Evolutionary conservation across 2,888 invertebrate genomes (phyloP).

Genomic region (Leptogaster cylindrica): DNA sequence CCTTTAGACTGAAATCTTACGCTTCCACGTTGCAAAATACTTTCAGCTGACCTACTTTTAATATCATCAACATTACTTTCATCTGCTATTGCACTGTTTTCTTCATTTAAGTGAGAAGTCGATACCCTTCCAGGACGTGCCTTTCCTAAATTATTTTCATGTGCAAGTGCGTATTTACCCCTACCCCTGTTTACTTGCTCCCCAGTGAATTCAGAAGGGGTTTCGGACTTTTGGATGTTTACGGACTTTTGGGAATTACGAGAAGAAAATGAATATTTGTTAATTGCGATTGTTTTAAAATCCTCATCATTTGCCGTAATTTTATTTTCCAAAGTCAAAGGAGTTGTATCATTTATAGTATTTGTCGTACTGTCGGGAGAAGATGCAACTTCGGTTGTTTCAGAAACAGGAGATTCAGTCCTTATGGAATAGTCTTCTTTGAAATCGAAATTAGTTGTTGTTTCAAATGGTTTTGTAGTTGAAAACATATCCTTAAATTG

Average conservation of each 20-base stretch:
- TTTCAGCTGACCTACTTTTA: too few relatives aligned
- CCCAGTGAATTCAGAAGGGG: background rate
- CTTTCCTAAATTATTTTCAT: background rate
- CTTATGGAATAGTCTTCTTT: too few relatives aligned
- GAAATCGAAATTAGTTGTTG: too few relatives aligned
- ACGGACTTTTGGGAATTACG: conserved; percentile 16
- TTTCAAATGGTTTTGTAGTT: too few relatives aligned
- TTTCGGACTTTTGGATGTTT: background rate
- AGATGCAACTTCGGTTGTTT: background rate
- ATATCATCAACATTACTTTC: background rate
- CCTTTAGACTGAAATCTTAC: too few relatives aligned
- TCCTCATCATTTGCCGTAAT: background rate
- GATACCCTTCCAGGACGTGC: too few relatives aligned
- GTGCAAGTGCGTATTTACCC: background rate
- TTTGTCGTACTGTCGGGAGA: background rate
- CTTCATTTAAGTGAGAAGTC: too few relatives aligned
- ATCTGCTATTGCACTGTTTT: background rate
- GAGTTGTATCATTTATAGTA: conserved; percentile 7
- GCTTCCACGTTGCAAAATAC: too few relatives aligned
- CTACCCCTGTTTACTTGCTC: background rate
- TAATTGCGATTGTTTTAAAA: conserved; percentile 13
- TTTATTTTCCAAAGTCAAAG: conserved; percentile 1
- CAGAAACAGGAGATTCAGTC: too few relatives aligned
- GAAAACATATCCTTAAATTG: too few relatives aligned
- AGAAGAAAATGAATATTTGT: conserved; percentile 28